Evolutionary conservation across 2,888 invertebrate species (phyloP).

Genomic region (Atethmia centrago): DNA sequence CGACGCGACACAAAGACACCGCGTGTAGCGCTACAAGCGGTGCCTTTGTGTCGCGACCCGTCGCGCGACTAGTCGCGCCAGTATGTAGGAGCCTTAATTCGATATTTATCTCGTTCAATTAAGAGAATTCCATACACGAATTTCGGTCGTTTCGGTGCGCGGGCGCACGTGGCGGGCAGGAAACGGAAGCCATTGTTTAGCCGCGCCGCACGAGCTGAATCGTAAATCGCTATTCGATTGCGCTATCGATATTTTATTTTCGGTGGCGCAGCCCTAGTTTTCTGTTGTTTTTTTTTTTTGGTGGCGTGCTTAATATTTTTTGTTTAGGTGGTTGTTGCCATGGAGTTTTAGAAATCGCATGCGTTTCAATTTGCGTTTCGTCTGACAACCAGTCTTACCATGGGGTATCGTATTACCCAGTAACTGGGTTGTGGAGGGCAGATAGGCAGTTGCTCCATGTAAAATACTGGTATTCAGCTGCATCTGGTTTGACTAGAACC

Average conservation of each 20-base stretch:
- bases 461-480: no score
- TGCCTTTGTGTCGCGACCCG: no score
- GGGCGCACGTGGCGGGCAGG: constrained; percentile 82
- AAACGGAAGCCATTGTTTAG: constrained; percentile 87
- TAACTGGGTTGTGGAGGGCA: no score
- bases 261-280: constrained; percentile 54
- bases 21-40: no score
- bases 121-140: constrained; percentile 58
- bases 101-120: constrained; percentile 61
- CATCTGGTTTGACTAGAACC: no score
- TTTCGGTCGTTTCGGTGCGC: constrained; percentile 63
- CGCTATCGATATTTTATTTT: constrained; percentile 70
- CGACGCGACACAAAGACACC: no score
- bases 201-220: constrained; percentile 75
- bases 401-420: no score
- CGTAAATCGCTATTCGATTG: constrained; percentile 77
- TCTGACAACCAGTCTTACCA: no score
- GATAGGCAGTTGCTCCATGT: no score
- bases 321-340: constrained; percentile 36
- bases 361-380: no score
- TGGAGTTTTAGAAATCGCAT: constrained; percentile 21
- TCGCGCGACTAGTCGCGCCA: no score
- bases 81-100: no score
- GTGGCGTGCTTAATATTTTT: constrained; percentile 17
- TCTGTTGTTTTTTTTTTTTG: constrained; percentile 25